Base-by-base conservation (phyloP, 2,888 invertebrate species). In the Tyria jacobaeae region DNA sequence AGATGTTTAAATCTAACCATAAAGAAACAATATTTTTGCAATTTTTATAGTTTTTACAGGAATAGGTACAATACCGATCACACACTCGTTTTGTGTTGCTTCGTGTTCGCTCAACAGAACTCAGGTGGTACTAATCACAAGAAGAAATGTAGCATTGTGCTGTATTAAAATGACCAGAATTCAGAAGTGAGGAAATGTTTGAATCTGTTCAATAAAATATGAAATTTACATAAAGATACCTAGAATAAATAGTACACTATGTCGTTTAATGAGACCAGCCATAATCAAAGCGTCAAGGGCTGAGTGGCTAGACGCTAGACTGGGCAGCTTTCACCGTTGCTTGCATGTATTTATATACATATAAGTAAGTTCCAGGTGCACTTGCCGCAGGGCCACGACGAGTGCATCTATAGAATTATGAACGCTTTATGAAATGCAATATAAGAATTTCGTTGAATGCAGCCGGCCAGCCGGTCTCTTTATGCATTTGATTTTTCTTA, bases 281-380 rank as follows among this genome's bases (percentile, higher is more conserved):
- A 63, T 79, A 75, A 68, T 65, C 65, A 78, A 76, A 71, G 68
- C 72, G 49, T 57, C 61, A 67, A 69, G 66, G 70, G 70, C 64
- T 71, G 70, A 63, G 57, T 37, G 63, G 56, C 56, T 66, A 73
- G 60, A 67, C 63, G 69, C 74, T 76, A 75, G 76, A 64, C 77
- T 62, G 62, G 63, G 71, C 67, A 70, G 77, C 80, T 81, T 81
- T 81, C 79, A 73, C 77, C 73, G 53, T 57, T 50, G 60, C 66
- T 53, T 50, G 55, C 60, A 41, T 65, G 53, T 39, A 62, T 67
- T 59, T 69, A 70, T 56, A 55, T 65, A 72, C n/a, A n/a, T n/a
- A n/a, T n/a, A n/a, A n/a, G n/a, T n/a, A n/a, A n/a, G n/a, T 57
- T 75, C 76, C 70, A 73, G 65, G 66, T 71, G 73, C 71, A 72